phyloP scores from a whole-genome alignment of 23 tunicate species.

The Phallusia fumigata region DNA sequence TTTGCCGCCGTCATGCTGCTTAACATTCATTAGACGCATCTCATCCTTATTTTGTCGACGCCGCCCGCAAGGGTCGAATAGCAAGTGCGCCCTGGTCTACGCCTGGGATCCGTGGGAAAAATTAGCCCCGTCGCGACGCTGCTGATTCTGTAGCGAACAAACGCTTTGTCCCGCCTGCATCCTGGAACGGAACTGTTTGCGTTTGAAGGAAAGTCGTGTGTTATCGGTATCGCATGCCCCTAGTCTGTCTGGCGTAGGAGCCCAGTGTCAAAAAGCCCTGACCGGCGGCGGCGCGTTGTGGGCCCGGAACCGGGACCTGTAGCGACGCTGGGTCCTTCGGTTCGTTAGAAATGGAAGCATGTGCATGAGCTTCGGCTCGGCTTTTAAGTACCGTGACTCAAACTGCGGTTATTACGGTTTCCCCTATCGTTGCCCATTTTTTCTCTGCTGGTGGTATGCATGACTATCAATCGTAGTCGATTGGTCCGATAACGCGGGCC shows the following conservation, averaged over 20 bases:
- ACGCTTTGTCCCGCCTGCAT: background rate
- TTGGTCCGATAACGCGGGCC: too few relatives aligned
- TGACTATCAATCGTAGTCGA: too few relatives aligned
- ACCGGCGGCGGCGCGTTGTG: background rate
- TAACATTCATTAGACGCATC: slow-evolving; percentile 13
- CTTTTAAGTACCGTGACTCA: too few relatives aligned
- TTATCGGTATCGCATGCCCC: background rate
- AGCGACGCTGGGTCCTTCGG: too few relatives aligned
- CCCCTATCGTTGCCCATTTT: too few relatives aligned
- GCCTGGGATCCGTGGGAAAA: slow-evolving; percentile 2
- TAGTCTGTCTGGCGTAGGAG: background rate
- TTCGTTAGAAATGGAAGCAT: too few relatives aligned
- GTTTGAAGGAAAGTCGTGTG: background rate
- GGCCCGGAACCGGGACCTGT: too few relatives aligned
- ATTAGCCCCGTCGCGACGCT: background rate
- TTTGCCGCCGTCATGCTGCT: slow-evolving; percentile 1
- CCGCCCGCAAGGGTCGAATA: background rate
- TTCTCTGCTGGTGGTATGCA: too few relatives aligned
- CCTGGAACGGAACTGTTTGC: background rate
- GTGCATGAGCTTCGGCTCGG: too few relatives aligned
- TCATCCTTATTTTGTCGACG: slow-evolving; percentile 7
- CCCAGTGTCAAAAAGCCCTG: background rate
- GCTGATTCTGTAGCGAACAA: background rate
- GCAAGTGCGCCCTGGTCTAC: background rate
- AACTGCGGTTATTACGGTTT: too few relatives aligned